Conservation (phyloP, 2,113 vertebrate genomes). For the Gnathonemus longibarbis region DNA sequence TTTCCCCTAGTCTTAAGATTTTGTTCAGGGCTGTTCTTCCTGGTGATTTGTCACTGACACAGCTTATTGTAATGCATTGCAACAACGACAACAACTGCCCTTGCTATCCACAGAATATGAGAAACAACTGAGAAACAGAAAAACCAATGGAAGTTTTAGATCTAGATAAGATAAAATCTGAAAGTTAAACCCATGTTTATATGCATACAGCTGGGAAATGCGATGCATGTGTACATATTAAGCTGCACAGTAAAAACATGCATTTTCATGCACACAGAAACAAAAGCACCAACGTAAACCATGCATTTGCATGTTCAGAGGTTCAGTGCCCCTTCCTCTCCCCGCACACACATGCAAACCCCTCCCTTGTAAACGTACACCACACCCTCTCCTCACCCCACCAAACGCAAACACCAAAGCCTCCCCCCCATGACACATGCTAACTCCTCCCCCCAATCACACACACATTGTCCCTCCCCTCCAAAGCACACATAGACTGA, state of each 20-base stretch:
- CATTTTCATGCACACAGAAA: background rate
- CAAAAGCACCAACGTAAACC: background rate
- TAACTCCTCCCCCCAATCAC: background rate
- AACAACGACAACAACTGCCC: background rate
- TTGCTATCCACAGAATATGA: background rate
- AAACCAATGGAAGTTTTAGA: background rate
- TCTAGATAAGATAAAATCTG: background rate
- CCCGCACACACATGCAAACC: background rate
- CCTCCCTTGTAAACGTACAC: background rate
- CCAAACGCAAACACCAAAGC: background rate
- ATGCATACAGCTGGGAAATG: background rate
- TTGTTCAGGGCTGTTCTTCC: background rate
- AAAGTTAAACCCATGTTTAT: background rate
- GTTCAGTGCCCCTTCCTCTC: background rate
- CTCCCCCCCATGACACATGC: too few species aligned
- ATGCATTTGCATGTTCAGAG: constrained; percentile 3
- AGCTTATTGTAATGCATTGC: background rate
- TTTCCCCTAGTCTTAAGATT: too few species aligned
- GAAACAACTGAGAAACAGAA: background rate
- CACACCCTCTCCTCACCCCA: background rate
- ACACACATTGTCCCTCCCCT: background rate
- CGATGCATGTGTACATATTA: background rate
- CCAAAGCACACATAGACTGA: background rate
- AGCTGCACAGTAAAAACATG: background rate
- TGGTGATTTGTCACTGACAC: background rate